Percentiles rank a stretch among this genome's conserved stretches.
Conservation (phyloP, 1,140 invertebrate genomes). For the Ridgeia piscesae region DNA sequence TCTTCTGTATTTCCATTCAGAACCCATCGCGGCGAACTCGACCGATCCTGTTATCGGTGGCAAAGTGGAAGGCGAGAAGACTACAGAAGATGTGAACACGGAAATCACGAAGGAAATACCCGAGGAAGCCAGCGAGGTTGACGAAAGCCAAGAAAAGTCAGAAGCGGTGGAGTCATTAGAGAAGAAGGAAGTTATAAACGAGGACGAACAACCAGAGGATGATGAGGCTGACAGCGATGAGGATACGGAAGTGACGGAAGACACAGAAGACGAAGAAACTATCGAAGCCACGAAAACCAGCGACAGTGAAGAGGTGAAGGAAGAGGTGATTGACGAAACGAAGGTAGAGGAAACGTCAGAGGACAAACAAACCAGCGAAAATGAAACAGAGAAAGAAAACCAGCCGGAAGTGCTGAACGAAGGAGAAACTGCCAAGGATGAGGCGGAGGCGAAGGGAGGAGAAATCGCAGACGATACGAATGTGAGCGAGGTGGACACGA, state of each 20-base stretch:
- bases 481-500: too few species aligned
- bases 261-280: neutral
- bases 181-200: neutral
- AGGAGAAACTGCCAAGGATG: neutral
- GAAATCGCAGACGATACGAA: neutral
- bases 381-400: neutral
- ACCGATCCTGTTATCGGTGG: neutral
- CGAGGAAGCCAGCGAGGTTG: neutral
- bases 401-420: neutral
- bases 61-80: neutral
- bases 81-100: neutral
- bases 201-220: neutral
- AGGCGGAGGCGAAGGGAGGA: neutral
- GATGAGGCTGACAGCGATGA: neutral
- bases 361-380: neutral
- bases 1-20: neutral
- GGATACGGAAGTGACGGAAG: neutral
- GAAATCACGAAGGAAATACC: neutral
- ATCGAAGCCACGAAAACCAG: neutral
- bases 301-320: neutral
- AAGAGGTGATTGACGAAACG: neutral
- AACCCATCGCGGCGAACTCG: neutral
- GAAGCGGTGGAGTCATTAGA: neutral
- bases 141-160: neutral
- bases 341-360: neutral